These are phyloP conservation scores for Melieria picta DNA, from an alignment of 2,888 invertebrate genomes.

Conservation along the genomic window DNA sequence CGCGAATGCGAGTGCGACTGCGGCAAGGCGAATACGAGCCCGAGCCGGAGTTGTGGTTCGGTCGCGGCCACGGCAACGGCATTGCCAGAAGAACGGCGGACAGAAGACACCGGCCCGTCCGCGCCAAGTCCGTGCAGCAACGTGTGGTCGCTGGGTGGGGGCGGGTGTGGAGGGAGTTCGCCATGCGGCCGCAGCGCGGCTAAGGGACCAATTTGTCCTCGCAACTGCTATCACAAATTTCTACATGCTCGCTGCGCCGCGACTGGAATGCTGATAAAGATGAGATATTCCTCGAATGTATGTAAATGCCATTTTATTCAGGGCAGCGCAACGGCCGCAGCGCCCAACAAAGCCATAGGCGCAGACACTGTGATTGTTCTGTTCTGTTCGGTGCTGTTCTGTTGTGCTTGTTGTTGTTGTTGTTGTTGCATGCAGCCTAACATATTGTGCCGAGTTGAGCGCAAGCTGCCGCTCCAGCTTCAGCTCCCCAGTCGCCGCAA, in stretches of 20 bases:
- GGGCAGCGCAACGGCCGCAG: conserved; percentile 25
- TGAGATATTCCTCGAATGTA: conserved; percentile 29
- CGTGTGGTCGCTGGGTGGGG: neutral
- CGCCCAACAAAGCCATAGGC: conserved; percentile 15
- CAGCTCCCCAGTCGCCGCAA: conserved; percentile 1
- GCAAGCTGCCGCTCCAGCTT: neutral
- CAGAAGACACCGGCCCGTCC: neutral
- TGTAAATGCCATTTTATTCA: conserved; percentile 40
- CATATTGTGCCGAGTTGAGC: conserved; percentile 13
- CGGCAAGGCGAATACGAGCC: conserved; percentile 22
- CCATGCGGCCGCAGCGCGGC: conserved; percentile 37
- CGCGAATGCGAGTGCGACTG: neutral
- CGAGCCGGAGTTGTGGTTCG: neutral
- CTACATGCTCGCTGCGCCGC: conserved; percentile 49
- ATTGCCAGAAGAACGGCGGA: conserved; percentile 5
- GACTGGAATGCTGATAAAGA: conserved; percentile 43
- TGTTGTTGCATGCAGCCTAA: conserved; percentile 15
- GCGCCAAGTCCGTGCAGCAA: neutral
- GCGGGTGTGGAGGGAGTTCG: conserved; percentile 42
- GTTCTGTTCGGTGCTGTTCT: too few relatives aligned
- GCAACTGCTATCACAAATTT: conserved; percentile 54
- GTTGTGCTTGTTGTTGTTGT: neutral
- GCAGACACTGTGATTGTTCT: conserved; percentile 16
- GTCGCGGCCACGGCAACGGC: neutral
- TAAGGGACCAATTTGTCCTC: conserved; percentile 56